Percentiles rank a stretch among this genome's conserved stretches.
These are phyloP conservation scores for Numenius phaeopus DNA, from an alignment of 2,797 vertebrate genomes.

Conservation along the genomic window DNA sequence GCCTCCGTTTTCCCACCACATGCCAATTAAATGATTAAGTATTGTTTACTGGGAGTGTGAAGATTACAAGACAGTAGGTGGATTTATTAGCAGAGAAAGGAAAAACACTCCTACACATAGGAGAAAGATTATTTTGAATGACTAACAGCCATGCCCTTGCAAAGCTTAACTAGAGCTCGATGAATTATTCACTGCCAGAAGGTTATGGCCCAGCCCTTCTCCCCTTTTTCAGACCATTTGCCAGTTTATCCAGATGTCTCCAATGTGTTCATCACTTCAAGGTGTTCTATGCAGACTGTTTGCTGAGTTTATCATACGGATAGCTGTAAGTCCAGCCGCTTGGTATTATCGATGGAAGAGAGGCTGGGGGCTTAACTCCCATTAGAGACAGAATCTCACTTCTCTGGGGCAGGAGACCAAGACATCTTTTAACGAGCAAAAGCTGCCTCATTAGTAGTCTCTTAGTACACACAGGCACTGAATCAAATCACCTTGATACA, in stretches of 20 bases:
- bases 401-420: neutral
- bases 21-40: constrained; percentile 33
- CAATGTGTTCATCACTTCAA: neutral
- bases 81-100: constrained; percentile 64
- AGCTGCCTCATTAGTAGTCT: neutral
- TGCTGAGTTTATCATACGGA: neutral
- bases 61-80: constrained; percentile 66
- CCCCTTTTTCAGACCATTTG: neutral
- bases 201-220: neutral
- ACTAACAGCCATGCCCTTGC: constrained; percentile 31
- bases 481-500: neutral
- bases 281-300: neutral
- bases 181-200: neutral
- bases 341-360: neutral
- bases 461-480: neutral
- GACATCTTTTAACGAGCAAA: neutral
- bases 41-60: constrained; percentile 39
- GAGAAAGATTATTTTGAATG: constrained; percentile 37
- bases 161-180: neutral
- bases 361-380: neutral
- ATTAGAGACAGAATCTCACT: neutral
- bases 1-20: neutral
- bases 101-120: constrained; percentile 48
- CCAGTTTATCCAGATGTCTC: neutral
- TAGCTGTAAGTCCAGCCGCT: neutral